Evolutionary conservation across 2,113 vertebrate species (phyloP).

Genomic region (Campylomormyrus numenius): DNA sequence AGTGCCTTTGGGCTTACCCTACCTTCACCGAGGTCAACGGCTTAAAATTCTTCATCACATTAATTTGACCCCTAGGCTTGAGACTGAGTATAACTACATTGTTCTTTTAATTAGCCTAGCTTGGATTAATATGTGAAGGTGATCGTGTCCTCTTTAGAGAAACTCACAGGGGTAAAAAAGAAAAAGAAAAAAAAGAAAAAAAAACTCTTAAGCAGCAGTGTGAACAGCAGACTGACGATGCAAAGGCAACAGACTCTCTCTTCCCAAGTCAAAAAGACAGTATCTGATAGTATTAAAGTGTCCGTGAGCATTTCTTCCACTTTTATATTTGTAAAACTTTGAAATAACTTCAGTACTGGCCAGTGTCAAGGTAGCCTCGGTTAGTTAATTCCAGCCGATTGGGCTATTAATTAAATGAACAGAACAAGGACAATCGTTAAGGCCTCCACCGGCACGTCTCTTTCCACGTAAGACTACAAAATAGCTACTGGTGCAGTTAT

Average conservation of each 20-base stretch:
- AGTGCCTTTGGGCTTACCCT: not conserved
- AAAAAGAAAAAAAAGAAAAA: not conserved
- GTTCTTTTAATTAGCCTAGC: slow-evolving; percentile 8
- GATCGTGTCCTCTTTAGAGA: not conserved
- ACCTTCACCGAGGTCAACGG: not conserved
- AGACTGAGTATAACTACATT: not conserved
- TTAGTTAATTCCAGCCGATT: not conserved
- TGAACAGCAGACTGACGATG: not conserved
- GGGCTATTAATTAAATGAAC: slow-evolving; percentile 4
- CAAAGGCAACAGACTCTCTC: not conserved
- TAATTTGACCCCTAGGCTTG: slow-evolving; percentile 9
- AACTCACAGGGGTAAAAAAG: not conserved
- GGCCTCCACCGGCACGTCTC: not conserved
- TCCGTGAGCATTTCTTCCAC: not conserved
- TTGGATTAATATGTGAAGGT: slow-evolving; percentile 8
- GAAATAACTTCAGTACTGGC: not conserved
- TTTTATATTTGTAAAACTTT: not conserved
- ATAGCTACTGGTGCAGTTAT: not conserved
- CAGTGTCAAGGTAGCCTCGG: not conserved
- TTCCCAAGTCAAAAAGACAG: not conserved
- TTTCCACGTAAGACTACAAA: not conserved
- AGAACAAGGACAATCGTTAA: not conserved
- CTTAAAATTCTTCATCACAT: not conserved
- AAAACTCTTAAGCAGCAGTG: not conserved
- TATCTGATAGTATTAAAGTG: not conserved